Base-by-base conservation (phyloP, 2,888 invertebrate genomes). In the Drosophila koepferae region DNA sequence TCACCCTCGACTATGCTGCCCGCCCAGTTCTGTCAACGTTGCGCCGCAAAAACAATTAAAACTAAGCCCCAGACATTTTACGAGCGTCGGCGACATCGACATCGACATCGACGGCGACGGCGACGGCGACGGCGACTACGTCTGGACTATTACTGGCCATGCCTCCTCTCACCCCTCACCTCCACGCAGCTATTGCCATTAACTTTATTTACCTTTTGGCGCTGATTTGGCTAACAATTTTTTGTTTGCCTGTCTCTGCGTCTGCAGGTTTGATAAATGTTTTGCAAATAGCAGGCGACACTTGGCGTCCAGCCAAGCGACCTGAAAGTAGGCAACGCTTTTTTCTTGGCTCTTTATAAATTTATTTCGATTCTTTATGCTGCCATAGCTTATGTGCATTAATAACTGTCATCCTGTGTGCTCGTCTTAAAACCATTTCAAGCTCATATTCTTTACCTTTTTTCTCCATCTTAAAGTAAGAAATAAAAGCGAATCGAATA, bases 271-370 rank as follows among this genome's bases (percentile, higher is more conserved):
- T 86, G 86, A 86, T 86, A 86, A 86, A 86, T 86, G 86, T 73
- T 80, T 76, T 73, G 72, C 89, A 84, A 86, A 86, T 82, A 80
- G 74, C 76, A 56, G 77, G 77, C 74, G 86, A 88, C 89, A 86
- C 70, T 86, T 84, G 84, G 87, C 82, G 67, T 58, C 70, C 77
- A 66, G 83, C 86, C 83, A 84, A 56, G 71, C 83, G 55, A 64
- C 74, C 74, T 67, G 68, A 72, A 81, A 84, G 73, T 80, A 84
- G 82, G 82, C 87, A 78, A 61, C 65, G 66, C 12, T 4, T 14
- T 20, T 62, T 71, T 54, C 69, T 51, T 53, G 44, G 64, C 36
- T 20, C 28, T 28, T n/a, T n/a, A 34, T 20, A 28, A 38, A 55
- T 41, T 56, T 59, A 34, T 34, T 53, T 59, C 51, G 40, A 67